These are phyloP conservation scores for Sigmodon hispidus DNA, from an alignment of 2,113 vertebrate genomes.

Conservation along the genomic window DNA sequence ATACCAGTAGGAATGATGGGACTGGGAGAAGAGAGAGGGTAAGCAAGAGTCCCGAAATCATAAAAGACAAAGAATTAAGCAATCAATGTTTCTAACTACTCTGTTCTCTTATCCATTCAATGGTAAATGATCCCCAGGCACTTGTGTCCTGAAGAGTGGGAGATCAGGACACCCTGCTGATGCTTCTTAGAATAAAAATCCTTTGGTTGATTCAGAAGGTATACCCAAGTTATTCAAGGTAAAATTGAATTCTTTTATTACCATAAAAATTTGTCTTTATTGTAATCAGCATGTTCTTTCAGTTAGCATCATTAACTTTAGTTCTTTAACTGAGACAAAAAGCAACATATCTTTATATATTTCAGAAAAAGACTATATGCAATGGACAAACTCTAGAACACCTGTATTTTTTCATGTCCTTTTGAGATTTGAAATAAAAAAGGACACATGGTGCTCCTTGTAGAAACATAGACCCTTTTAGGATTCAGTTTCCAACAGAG, in stretches of 20 bases:
- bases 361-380: neutral
- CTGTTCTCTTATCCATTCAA: neutral
- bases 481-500: neutral
- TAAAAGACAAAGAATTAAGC: neutral
- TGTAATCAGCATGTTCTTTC: neutral
- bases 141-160: constrained; percentile 24
- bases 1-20: neutral
- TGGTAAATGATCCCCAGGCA: neutral
- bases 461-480: neutral
- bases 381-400: constrained; percentile 16
- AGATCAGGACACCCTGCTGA: neutral
- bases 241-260: neutral
- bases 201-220: constrained; percentile 24
- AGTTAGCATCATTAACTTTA: neutral
- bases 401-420: neutral
- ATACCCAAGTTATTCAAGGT: neutral
- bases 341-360: neutral
- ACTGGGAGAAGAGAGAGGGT: neutral
- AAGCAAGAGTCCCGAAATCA: neutral
- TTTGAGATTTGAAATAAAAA: neutral
- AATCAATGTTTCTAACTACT: neutral
- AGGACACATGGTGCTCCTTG: neutral
- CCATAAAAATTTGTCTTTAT: neutral
- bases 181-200: neutral
- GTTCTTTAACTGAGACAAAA: neutral